Percentiles rank a stretch among this genome's conserved stretches.
These are phyloP conservation scores for Grammomys dolichurus DNA, from an alignment of 2,113 vertebrate species.

Conservation along the genomic window DNA sequence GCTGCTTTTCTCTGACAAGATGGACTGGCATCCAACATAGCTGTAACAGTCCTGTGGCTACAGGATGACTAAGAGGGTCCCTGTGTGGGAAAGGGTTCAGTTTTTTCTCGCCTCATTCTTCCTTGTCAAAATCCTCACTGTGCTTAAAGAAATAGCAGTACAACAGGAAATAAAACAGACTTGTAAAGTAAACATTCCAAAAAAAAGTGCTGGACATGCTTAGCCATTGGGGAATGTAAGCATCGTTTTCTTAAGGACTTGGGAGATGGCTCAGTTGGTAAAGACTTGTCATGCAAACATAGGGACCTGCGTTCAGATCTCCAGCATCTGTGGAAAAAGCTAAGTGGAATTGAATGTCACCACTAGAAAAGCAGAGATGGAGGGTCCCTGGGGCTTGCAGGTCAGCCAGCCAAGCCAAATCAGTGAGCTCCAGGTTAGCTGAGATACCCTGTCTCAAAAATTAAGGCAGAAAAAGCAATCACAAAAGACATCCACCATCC, in stretches of 20 bases:
- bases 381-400: not conserved
- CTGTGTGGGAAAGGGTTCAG: not conserved
- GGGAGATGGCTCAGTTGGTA: not conserved
- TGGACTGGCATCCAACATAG: not conserved
- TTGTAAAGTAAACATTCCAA: not conserved
- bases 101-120: not conserved
- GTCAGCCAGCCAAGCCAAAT: not conserved
- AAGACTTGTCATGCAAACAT: not conserved
- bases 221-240: not conserved
- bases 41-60: not conserved
- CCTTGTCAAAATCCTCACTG: slow-evolving; percentile 3
- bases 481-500: not conserved
- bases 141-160: not conserved
- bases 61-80: not conserved
- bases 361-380: not conserved
- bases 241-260: not conserved
- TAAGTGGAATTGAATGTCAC: not conserved
- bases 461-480: not conserved
- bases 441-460: not conserved
- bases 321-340: not conserved
- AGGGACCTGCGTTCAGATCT: not conserved
- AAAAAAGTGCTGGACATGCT: not conserved
- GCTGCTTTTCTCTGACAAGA: not conserved
- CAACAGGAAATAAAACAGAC: not conserved
- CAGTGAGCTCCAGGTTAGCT: not conserved